Percentiles rank a stretch among this genome's conserved stretches.
Evolutionary conservation across 2,113 vertebrate species (phyloP).

Genomic region (Epinephelus moara): DNA sequence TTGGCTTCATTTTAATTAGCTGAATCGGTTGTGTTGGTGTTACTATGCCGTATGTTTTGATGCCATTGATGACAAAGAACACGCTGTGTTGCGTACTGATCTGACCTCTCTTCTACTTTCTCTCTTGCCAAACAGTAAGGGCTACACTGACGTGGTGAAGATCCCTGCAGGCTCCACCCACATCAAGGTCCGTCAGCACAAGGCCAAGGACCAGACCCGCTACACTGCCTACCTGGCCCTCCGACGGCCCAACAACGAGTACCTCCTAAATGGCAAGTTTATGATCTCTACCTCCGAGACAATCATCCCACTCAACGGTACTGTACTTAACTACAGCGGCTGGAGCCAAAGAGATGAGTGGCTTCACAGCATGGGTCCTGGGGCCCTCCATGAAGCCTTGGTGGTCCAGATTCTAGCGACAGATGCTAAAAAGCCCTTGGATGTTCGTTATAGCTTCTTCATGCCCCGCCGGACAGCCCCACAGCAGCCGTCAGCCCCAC

Average conservation of each 20-base stretch:
- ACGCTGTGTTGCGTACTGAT: neutral
- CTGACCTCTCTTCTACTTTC: conserved; percentile 5
- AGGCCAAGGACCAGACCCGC: conserved; percentile 92
- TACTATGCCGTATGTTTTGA: neutral
- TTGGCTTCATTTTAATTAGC: too few relatives aligned
- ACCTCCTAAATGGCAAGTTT: conserved; percentile 97
- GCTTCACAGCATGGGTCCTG: conserved; percentile 94
- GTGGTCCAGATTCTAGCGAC: conserved; percentile 95
- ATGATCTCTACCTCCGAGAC: conserved; percentile 99
- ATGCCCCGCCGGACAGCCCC: conserved; percentile 85
- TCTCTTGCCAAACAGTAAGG: conserved; percentile 87
- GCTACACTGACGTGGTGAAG: conserved; percentile 97
- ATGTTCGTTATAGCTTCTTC: conserved; percentile 96
- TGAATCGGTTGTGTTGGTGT: too few relatives aligned
- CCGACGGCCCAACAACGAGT: conserved; percentile 90
- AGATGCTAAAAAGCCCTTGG: conserved; percentile 90
- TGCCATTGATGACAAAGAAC: neutral
- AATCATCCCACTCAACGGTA: conserved; percentile 93
- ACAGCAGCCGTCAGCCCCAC: conserved; percentile 56
- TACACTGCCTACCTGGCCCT: conserved; percentile 96
- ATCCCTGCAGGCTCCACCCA: conserved; percentile 95
- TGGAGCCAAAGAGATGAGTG: conserved; percentile 97
- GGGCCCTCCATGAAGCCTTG: conserved; percentile 89
- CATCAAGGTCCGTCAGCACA: conserved; percentile 97
- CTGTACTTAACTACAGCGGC: conserved; percentile 97